A percentile compares a stretch with the other conserved stretches of the same genome.
Evolutionary conservation across 2,888 invertebrate species (phyloP).

Genomic region (Latheticus oryzae): DNA sequence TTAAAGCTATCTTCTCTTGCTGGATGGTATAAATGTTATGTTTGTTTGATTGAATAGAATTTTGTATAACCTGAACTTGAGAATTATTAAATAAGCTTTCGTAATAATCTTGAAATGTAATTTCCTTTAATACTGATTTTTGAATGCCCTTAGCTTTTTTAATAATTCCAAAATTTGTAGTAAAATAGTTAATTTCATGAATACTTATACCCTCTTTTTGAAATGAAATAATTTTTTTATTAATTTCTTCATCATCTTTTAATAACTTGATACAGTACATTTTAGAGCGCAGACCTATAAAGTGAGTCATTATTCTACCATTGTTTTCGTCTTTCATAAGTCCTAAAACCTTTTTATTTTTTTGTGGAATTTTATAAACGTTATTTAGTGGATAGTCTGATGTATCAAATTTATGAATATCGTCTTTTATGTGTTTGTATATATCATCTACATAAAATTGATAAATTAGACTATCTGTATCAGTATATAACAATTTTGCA

Average conservation of each 20-base stretch:
- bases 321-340: conserved; percentile 40
- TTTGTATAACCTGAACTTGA: neutral
- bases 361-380: conserved; percentile 19
- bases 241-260: neutral
- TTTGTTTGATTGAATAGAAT: conserved; percentile 5
- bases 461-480: conserved; percentile 43
- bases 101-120: conserved; percentile 23
- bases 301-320: conserved; percentile 34
- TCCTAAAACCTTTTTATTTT: conserved; percentile 31
- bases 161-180: neutral
- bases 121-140: neutral
- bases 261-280: conserved; percentile 11
- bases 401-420: conserved; percentile 36
- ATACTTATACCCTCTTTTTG: no score
- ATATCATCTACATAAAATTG: conserved; percentile 28
- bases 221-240: neutral
- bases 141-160: conserved; percentile 22
- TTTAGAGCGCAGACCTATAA: conserved; percentile 36
- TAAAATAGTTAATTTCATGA: neutral
- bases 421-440: conserved; percentile 29
- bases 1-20: conserved; percentile 24
- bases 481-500: conserved; percentile 43
- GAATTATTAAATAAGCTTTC: conserved; percentile 9
- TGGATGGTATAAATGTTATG: conserved; percentile 22
- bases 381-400: conserved; percentile 31